phyloP scores from a whole-genome alignment of 2,113 vertebrate species.

The Ailuropoda melanoleuca region DNA sequence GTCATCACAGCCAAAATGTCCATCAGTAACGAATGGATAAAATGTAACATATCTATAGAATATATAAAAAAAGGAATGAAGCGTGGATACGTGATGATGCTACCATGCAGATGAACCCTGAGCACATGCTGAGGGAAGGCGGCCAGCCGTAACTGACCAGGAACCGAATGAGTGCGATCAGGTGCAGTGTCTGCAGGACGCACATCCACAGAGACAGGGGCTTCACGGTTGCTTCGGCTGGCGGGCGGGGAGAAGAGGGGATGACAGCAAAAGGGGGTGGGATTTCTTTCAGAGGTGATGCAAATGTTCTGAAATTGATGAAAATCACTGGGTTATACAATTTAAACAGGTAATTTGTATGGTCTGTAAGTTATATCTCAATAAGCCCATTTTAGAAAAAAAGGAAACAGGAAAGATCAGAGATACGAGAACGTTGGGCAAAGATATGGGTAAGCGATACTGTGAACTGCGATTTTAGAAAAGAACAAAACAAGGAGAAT shows the following conservation, averaged over 20 bases:
- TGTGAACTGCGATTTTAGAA: background rate
- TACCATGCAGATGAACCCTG: background rate
- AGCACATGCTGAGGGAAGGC: background rate
- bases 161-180: background rate
- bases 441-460: background rate
- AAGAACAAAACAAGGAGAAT: background rate
- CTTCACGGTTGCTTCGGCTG: background rate
- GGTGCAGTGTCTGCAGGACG: background rate
- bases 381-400: background rate
- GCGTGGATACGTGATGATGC: background rate
- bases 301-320: background rate
- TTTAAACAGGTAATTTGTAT: background rate
- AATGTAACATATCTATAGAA: background rate
- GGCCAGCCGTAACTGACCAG: background rate
- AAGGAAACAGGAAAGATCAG: background rate
- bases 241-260: background rate
- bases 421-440: background rate
- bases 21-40: background rate
- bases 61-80: background rate
- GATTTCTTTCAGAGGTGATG: background rate
- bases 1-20: background rate
- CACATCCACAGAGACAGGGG: background rate
- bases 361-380: background rate
- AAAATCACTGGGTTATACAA: background rate
- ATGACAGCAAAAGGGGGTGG: too few species aligned